Conservation (phyloP, 2,113 vertebrate species). For the Cisticola juncidis region DNA sequence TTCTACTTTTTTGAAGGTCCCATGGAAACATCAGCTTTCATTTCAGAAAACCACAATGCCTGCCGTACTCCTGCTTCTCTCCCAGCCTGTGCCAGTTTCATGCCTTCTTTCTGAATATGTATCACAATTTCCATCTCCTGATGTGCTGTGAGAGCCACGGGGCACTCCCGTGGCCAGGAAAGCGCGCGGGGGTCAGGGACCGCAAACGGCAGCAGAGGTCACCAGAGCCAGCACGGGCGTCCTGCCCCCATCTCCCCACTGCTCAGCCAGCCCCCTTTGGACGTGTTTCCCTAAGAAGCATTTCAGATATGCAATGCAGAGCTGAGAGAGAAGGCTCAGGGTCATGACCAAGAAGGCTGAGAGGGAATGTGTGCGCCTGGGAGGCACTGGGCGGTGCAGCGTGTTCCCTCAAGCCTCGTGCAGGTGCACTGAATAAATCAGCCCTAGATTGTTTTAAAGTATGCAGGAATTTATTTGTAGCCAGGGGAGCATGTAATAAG, state of each 20-base stretch:
- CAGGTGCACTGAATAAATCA: conserved; percentile 62
- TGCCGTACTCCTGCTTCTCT: conserved; percentile 4
- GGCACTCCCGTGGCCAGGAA: neutral
- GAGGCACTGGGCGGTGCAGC: neutral
- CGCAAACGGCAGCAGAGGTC: neutral
- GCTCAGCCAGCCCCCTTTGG: neutral
- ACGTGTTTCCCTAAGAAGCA: neutral
- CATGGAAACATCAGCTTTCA: neutral
- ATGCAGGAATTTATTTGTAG: conserved; percentile 10
- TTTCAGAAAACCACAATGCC: neutral
- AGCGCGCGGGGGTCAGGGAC: neutral
- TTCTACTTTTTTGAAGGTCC: neutral
- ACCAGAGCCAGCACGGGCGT: accelerated
- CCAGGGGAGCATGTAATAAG: neutral
- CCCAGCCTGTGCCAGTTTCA: neutral
- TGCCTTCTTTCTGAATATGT: neutral
- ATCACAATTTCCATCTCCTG: neutral
- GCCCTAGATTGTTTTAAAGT: conserved; percentile 13
- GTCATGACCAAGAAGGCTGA: conserved; percentile 30
- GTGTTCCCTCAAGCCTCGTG: neutral
- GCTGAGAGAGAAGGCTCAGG: neutral
- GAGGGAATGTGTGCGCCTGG: neutral
- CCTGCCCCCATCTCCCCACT: neutral
- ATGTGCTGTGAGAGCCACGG: neutral
- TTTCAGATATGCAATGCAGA: neutral